phyloP scores from a whole-genome alignment of 2,888 invertebrate species.

The Melanotus villosus region DNA sequence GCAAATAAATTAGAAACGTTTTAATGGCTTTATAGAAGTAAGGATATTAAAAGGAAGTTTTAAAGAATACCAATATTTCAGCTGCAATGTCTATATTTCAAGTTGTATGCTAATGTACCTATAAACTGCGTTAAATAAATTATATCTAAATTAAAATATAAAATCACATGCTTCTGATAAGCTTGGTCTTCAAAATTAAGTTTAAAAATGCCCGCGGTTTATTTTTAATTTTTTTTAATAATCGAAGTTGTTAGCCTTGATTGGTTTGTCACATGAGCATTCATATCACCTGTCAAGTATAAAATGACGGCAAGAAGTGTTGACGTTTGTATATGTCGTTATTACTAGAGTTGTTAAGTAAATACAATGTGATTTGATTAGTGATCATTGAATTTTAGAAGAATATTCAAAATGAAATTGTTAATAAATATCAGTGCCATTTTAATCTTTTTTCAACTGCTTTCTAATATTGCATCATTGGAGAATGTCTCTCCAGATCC shows the following conservation, averaged over 20 bases:
- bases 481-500: conserved; percentile 46
- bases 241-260: not conserved
- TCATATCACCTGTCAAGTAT: conserved; percentile 4
- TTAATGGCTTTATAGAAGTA: too few relatives aligned
- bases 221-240: not conserved
- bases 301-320: not conserved
- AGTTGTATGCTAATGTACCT: too few relatives aligned
- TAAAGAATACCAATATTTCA: too few relatives aligned
- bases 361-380: not conserved
- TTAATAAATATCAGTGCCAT: not conserved
- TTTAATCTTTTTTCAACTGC: conserved; percentile 36
- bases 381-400: not conserved
- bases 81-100: too few relatives aligned
- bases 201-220: too few relatives aligned
- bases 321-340: not conserved
- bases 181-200: too few relatives aligned
- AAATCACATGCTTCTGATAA: too few relatives aligned
- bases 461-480: conserved; percentile 57
- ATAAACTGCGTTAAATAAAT: too few relatives aligned
- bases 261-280: conserved; percentile 10
- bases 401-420: conserved; percentile 1
- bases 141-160: too few relatives aligned
- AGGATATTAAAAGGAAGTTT: too few relatives aligned
- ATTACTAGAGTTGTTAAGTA: not conserved
- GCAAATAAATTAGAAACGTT: too few relatives aligned